Evolutionary conservation across 2,797 vertebrate species (phyloP).

Genomic region (Loriculus beryllinus): DNA sequence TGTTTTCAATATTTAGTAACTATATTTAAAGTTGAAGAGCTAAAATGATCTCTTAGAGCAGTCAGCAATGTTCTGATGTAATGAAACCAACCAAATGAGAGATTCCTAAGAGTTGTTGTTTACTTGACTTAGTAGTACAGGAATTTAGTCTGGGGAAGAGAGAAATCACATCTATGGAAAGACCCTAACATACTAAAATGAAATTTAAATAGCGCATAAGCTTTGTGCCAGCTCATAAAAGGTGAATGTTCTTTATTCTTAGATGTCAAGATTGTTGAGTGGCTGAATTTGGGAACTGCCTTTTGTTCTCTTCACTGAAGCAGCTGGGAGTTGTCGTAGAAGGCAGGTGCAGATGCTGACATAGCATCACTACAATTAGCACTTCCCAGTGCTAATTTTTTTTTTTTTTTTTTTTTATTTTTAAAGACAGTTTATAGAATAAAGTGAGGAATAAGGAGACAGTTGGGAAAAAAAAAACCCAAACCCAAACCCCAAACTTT

Average conservation of each 20-base stretch:
- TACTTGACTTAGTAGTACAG: not conserved
- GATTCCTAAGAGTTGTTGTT: not conserved
- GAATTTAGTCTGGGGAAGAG: not conserved
- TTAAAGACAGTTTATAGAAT: not conserved
- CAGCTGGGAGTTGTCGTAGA: not conserved
- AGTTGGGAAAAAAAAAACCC: rapidly evolving
- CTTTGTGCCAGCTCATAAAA: not conserved
- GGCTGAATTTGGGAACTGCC: not conserved
- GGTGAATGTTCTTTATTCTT: not conserved
- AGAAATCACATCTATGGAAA: not conserved
- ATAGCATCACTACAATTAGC: not conserved
- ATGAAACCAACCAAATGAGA: not conserved
- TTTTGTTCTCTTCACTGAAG: not conserved
- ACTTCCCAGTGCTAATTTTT: not conserved
- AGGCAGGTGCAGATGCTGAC: not conserved
- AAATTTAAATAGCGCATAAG: not conserved
- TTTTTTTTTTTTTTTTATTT: not conserved
- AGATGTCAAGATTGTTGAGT: not conserved
- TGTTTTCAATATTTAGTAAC: not conserved
- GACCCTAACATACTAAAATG: not conserved
- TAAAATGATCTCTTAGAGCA: not conserved
- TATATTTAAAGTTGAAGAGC: not conserved
- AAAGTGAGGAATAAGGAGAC: not conserved
- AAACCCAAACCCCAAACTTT: not conserved
- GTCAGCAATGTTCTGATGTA: not conserved